Conservation (phyloP, 2,888 invertebrate genomes). For the Gibbula magus region DNA sequence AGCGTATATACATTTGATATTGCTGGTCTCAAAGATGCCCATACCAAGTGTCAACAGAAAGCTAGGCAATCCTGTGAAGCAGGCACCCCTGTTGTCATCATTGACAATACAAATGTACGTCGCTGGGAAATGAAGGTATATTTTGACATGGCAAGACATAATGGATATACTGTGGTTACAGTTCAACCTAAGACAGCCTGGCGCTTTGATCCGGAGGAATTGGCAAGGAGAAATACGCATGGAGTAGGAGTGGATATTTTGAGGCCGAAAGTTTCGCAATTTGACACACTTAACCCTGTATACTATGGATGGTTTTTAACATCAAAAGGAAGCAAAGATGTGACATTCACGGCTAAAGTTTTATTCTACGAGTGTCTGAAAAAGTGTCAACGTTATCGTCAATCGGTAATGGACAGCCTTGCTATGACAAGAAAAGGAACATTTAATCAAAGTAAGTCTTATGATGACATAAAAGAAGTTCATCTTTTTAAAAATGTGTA, state of each 20-base stretch:
- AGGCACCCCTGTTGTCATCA: constrained; percentile 61
- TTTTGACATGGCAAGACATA: constrained; percentile 59
- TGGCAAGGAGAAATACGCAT: constrained; percentile 65
- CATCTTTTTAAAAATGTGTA: too few relatives aligned
- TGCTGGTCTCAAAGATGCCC: constrained; percentile 66
- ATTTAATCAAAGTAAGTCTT: constrained; percentile 22
- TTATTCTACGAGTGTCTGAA: constrained; percentile 47
- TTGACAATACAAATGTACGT: constrained; percentile 74
- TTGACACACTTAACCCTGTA: constrained; percentile 60
- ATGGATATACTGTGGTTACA: constrained; percentile 68
- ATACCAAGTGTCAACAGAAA: constrained; percentile 65
- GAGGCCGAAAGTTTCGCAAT: constrained; percentile 43
- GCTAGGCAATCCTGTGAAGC: constrained; percentile 61
- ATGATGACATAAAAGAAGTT: too few relatives aligned
- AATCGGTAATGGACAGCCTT: too few relatives aligned
- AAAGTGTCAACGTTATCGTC: not conserved
- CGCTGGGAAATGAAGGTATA: constrained; percentile 73
- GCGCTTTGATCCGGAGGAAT: constrained; percentile 63
- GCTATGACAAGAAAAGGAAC: too few relatives aligned
- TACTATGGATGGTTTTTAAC: constrained; percentile 73
- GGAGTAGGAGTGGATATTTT: constrained; percentile 58
- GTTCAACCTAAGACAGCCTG: constrained; percentile 73
- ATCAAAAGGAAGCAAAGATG: constrained; percentile 43
- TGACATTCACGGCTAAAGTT: constrained; percentile 45
- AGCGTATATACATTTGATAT: constrained; percentile 64